Conservation (phyloP, 2,797 vertebrate genomes). For the Lepidocolaptes lacrymiger region DNA sequence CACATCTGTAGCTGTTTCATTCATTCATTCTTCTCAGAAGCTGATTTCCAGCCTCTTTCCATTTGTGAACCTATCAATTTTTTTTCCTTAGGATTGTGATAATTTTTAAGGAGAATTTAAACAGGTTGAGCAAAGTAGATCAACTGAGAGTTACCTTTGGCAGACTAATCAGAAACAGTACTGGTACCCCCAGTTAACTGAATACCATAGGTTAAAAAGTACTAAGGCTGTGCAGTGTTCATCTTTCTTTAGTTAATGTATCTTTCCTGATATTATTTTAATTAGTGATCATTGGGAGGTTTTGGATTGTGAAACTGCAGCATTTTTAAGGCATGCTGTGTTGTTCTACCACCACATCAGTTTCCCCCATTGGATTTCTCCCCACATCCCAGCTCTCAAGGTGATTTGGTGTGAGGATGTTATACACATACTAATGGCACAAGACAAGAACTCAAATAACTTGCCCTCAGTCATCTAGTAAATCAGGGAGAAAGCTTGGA, state of each 20-base stretch:
- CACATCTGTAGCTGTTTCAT: not conserved
- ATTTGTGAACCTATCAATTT: not conserved
- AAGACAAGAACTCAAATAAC: not conserved
- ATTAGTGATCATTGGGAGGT: not conserved
- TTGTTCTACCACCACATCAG: not conserved
- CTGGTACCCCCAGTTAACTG: not conserved
- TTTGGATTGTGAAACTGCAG: not conserved
- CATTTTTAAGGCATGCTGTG: not conserved
- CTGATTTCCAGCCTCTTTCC: not conserved
- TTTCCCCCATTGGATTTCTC: not conserved
- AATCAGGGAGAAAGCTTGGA: not conserved
- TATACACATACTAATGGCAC: not conserved
- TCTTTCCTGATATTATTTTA: not conserved
- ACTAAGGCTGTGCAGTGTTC: not conserved
- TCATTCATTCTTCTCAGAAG: slow-evolving; percentile 15
- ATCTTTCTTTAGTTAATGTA: not conserved
- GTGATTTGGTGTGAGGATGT: not conserved
- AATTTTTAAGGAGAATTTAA: not conserved
- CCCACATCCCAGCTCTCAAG: not conserved
- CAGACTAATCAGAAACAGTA: not conserved
- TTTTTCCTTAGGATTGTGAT: not conserved
- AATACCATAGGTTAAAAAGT: not conserved
- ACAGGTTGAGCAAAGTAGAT: not conserved
- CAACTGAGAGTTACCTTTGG: not conserved
- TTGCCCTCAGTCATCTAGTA: not conserved